These are phyloP conservation scores for Euzophera pinguis DNA, from an alignment of 2,888 invertebrate genomes.

Conservation along the genomic window DNA sequence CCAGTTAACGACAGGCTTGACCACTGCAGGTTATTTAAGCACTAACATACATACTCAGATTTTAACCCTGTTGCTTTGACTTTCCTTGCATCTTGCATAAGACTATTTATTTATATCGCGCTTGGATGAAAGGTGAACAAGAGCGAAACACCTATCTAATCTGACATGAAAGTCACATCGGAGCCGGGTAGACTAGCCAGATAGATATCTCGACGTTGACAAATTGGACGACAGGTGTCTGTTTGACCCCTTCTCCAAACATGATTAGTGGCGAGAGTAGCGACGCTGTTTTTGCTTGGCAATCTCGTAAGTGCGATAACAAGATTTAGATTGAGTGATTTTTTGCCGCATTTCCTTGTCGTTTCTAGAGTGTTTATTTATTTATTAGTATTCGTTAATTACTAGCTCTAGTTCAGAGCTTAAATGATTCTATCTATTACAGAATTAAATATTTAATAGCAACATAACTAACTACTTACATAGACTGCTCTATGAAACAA, in stretches of 20 bases:
- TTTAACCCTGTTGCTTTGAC: too few species aligned
- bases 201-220: slow-evolving; percentile 19
- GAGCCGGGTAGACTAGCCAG: background rate
- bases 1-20: too few species aligned
- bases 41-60: too few species aligned
- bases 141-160: background rate
- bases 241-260: slow-evolving; percentile 17
- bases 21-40: too few species aligned
- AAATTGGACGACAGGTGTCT: slow-evolving; percentile 22
- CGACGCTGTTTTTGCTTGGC: background rate
- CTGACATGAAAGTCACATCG: background rate
- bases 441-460: too few species aligned
- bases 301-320: background rate
- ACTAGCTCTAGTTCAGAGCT: too few species aligned
- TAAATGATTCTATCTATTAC: too few species aligned
- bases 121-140: too few species aligned
- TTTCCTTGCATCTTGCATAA: too few species aligned
- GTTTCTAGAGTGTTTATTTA: background rate
- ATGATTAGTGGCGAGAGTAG: background rate
- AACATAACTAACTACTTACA: too few species aligned
- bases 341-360: background rate
- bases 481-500: too few species aligned
- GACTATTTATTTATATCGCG: too few species aligned
- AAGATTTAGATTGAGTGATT: background rate
- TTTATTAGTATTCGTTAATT: background rate